Conservation (phyloP, 1,140 invertebrate species). For the Cydia pomonella region DNA sequence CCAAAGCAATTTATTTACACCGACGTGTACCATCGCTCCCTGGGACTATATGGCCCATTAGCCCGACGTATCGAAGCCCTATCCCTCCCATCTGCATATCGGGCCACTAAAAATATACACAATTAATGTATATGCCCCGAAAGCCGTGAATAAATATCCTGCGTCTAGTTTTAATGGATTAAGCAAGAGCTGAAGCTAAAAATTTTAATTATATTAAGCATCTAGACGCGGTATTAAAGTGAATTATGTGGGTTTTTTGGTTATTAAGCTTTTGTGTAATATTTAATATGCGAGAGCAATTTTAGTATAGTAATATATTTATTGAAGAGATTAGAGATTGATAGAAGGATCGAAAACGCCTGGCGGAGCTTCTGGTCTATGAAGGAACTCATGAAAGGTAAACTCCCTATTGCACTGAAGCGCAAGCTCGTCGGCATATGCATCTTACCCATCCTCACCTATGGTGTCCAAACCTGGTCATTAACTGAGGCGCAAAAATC, state of each 20-base stretch:
- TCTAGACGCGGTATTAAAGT: background rate
- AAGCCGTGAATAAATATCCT: conserved; percentile 26
- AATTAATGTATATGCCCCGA: conserved; percentile 26
- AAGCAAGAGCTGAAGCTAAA: background rate
- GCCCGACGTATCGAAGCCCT: conserved; percentile 3
- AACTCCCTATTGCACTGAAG: too few species aligned
- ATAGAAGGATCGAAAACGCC: too few species aligned
- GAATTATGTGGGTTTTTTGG: background rate
- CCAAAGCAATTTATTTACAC: background rate
- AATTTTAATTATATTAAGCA: background rate
- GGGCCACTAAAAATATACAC: conserved; percentile 27
- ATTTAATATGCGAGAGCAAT: background rate
- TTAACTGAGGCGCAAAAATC: too few species aligned
- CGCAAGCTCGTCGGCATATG: too few species aligned
- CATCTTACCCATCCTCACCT: too few species aligned
- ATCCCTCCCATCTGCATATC: conserved; percentile 19
- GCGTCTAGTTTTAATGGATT: conserved; percentile 1
- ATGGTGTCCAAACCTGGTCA: too few species aligned
- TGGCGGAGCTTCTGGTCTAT: too few species aligned
- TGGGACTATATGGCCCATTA: conserved; percentile 27
- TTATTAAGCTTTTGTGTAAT: background rate
- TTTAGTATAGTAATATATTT: too few species aligned
- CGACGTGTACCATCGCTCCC: background rate
- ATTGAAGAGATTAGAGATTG: too few species aligned
- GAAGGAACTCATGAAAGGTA: too few species aligned